Evolutionary conservation across 1,140 invertebrate genomes (phyloP), one percentile per base, ranked within the genome.

Genomic region (Drosophila oshimai): DNA sequence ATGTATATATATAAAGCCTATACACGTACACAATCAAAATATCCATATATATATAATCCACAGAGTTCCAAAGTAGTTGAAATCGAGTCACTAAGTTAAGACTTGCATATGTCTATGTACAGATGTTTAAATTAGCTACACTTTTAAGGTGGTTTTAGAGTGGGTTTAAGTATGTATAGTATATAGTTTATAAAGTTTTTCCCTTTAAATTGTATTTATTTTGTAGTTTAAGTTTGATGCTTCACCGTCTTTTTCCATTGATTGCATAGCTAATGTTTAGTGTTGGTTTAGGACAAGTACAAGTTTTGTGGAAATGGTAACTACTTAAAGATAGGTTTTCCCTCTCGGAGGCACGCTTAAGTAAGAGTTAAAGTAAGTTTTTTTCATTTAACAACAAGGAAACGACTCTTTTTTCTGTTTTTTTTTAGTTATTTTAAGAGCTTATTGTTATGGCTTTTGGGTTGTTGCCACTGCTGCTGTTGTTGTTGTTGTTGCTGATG

Each of bases 181-280:
- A 57, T 54, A 41, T 74, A 70, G 57, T 64, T 60, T 51, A 28
- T 74, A 41, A 60, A 33, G 39, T 41, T 44, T 42, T 49, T 71
- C 34, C 55, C 51, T 17, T 61, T 64, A 42, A 39, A 37, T 39
- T 45, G 18, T 29, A 26, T 73, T 78, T 75, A 75, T 58, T 20
- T 29, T 53, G n/a, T 54, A 36, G 33, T 41, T 41, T 61, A 47
- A 46, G 29, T 34, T 51, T 39, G 31, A 41, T 75, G 74, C 80
- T 86, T 86, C 80, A 86, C 80, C 80, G 81, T 86, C 80, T 86
- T 86, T 81, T 86, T 86, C 80, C 80, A 86, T 86, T 86, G 81
- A 81, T 86, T 86, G 81, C 81, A 86, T 86, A 86, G 58, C 80
- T 86, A 86, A 65, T 39, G 42, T 57, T 29, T 87, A 86, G 44